Base-by-base conservation (phyloP, 2,113 vertebrate genomes). In the Eclectus roratus region DNA sequence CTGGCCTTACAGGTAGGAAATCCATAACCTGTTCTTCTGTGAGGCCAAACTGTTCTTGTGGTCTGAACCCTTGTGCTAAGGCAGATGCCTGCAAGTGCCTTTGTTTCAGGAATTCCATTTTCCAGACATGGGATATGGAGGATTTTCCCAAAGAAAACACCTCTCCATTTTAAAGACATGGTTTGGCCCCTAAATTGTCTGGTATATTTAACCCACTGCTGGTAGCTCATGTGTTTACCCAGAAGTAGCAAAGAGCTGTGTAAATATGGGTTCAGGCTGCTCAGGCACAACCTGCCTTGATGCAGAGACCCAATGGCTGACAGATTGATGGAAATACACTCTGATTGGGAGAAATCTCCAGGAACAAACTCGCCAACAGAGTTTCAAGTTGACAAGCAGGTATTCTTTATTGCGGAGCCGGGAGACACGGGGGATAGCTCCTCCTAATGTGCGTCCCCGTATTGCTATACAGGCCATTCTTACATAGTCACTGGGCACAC, bases 41-140 rank as follows among this genome's bases (percentile, higher is more conserved):
- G 39, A 72, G 27, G 33, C 31, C 17, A 58, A 63, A 68, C 23
- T 10, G 3, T 33, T 46, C 53, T 12, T 17, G 13, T 0, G 1
- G 31, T 17, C 80, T 61, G 33, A 79, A 65, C 9, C 25, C 37
- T 6, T 19, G 8, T 61, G 49, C 21, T 20, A 37, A 6, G 29
- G 23, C 43, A 46, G 35, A 15, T 0, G 1, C 23, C 25, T 33
- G 21, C 18, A 77, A 33, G 31, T 1, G 1, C 25, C 60, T 80
- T 84, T 49, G 19, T 70, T 86, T 70, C 58, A 35, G 25, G 19
- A 88, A 17, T 0, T 3, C 4, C 1, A 0, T 35, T 92, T 71
- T 69, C 16, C 47, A 79, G 68, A 37, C 17, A 1, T 1, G 2
- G 6, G 25, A 60, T 55, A 24, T 28, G 43, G 65, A 35, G 7